Evolutionary conservation across 2,888 invertebrate species (phyloP).

Genomic region (Pseudeuparius sepicola): DNA sequence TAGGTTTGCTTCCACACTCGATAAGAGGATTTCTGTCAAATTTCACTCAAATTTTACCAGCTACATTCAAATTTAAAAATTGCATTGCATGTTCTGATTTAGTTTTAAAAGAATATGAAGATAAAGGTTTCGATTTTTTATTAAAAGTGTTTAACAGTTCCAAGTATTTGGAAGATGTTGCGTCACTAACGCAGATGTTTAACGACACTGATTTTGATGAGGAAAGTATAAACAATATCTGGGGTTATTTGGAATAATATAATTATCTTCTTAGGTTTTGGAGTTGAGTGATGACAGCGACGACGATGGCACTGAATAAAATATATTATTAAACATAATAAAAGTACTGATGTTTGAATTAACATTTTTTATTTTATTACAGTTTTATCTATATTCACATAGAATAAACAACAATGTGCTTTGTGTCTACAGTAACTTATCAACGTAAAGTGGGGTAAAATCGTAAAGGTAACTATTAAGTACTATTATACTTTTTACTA

Average conservation of each 20-base stretch:
- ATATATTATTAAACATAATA: no score
- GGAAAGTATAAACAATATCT: slow-evolving; percentile 37
- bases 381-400: no score
- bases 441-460: no score
- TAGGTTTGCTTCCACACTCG: slow-evolving; percentile 86
- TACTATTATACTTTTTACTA: no score
- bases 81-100: slow-evolving; percentile 85
- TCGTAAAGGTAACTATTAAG: no score
- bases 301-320: no score
- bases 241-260: slow-evolving; percentile 4
- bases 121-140: slow-evolving; percentile 60
- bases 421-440: no score
- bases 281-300: slow-evolving; percentile 29
- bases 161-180: slow-evolving; percentile 73
- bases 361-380: no score
- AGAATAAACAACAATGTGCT: no score
- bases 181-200: slow-evolving; percentile 62
- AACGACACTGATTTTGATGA: slow-evolving; percentile 50
- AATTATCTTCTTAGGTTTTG: slow-evolving; percentile 29
- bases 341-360: no score
- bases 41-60: slow-evolving; percentile 73
- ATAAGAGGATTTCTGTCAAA: slow-evolving; percentile 84
- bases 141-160: slow-evolving; percentile 71
- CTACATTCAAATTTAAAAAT: slow-evolving; percentile 74
- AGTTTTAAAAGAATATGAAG: slow-evolving; percentile 42